phyloP scores from a whole-genome alignment of 2,888 invertebrate genomes.

The Lasioglossum villosulum region DNA sequence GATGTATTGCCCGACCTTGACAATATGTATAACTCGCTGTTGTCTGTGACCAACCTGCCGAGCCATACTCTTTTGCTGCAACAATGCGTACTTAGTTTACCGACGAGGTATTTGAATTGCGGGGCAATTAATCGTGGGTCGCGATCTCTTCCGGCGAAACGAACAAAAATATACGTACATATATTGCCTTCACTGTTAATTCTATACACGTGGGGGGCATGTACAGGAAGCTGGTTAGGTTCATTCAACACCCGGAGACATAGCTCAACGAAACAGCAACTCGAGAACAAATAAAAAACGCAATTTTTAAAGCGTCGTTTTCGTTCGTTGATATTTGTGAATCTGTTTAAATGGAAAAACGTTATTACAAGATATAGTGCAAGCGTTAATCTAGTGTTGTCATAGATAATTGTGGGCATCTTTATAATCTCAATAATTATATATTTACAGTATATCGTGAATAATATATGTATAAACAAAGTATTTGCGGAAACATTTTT shows the following conservation, averaged over 20 bases:
- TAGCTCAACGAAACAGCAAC: neutral
- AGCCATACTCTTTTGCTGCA: slow-evolving; percentile 7
- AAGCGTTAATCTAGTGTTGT: no score
- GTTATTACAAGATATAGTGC: neutral
- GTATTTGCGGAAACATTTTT: no score
- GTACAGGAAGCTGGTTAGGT: neutral
- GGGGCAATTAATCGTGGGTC: neutral
- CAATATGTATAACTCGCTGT: slow-evolving; percentile 39
- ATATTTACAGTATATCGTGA: no score
- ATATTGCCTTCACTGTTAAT: neutral
- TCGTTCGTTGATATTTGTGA: no score
- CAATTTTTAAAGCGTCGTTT: neutral
- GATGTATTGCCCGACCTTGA: slow-evolving; percentile 62
- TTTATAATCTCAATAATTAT: no score
- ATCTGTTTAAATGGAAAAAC: neutral
- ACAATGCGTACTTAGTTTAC: neutral
- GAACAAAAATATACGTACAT: neutral
- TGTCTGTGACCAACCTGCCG: slow-evolving; percentile 32
- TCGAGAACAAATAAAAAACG: neutral
- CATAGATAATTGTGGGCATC: no score
- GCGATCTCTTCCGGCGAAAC: neutral
- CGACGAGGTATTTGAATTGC: slow-evolving; percentile 5
- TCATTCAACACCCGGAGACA: neutral
- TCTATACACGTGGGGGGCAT: neutral
- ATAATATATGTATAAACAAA: no score